Conservation (phyloP, 2,113 vertebrate species). For the Hemicordylus capensis region DNA sequence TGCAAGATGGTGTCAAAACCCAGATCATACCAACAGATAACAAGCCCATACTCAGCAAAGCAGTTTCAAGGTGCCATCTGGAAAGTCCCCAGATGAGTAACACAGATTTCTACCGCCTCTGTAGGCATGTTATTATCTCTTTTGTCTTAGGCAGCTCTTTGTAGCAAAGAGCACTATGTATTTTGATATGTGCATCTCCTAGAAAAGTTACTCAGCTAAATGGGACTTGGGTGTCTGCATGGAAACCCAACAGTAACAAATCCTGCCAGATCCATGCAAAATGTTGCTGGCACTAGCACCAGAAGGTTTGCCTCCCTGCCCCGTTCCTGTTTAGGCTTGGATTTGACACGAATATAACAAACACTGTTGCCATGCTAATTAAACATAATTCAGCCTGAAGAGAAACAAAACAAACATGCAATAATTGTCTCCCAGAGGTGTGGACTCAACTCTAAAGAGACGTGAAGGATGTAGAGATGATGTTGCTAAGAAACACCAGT, state of each 20-base stretch:
- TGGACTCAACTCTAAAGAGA: constrained; percentile 7
- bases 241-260: neutral
- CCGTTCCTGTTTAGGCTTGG: neutral
- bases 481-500: constrained; percentile 17
- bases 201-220: neutral
- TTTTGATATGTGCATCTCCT: neutral
- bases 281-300: neutral
- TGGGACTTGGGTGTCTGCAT: neutral
- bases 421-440: constrained; percentile 22
- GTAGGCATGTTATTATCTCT: neutral
- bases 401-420: constrained; percentile 25
- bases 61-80: too few relatives aligned
- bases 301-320: neutral
- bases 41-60: too few relatives aligned
- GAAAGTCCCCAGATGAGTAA: neutral
- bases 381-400: neutral
- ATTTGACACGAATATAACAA: constrained; percentile 2
- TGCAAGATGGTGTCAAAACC: too few relatives aligned
- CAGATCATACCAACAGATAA: too few relatives aligned
- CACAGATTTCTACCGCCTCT: neutral
- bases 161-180: neutral
- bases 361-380: neutral
- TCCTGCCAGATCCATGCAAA: neutral
- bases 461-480: neutral
- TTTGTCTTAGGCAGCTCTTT: neutral